Evolutionary conservation across 2,888 invertebrate genomes (phyloP).

Genomic region (Aphelenchoides bicaudatus): DNA sequence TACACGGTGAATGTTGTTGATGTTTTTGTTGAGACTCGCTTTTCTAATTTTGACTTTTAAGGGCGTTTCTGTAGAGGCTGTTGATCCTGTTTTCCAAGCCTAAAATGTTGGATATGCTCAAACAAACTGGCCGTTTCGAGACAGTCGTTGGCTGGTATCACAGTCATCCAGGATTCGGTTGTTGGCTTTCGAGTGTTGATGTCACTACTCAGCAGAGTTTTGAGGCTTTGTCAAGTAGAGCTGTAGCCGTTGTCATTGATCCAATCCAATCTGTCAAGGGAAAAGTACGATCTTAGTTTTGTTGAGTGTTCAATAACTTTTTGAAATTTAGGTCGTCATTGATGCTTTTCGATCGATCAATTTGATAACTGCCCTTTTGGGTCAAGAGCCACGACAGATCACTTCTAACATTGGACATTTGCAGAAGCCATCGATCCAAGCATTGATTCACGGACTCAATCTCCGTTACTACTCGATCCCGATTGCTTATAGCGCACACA

Average conservation of each 20-base stretch:
- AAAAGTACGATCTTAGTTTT: constrained; percentile 49
- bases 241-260: constrained; percentile 96
- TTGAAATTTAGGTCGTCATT: constrained; percentile 36
- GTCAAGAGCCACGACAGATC: constrained; percentile 42
- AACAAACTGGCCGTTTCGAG: constrained; percentile 93
- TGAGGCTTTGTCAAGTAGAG: constrained; percentile 76
- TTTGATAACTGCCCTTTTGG: constrained; percentile 36
- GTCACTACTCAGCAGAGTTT: constrained; percentile 45
- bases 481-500: constrained; percentile 38
- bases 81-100: constrained; percentile 98
- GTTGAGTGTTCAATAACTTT: neutral
- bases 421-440: constrained; percentile 33
- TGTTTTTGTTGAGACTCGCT: constrained; percentile 99
- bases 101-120: constrained; percentile 92
- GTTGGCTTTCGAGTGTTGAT: constrained; percentile 31
- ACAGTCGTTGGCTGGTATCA: constrained; percentile 76
- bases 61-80: constrained; percentile 96
- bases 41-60: too few relatives aligned
- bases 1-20: constrained; percentile 96
- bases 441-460: constrained; percentile 43
- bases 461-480: constrained; percentile 45
- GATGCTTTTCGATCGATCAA: constrained; percentile 49
- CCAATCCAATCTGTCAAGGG: constrained; percentile 98
- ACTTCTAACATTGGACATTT: constrained; percentile 38
- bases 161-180: constrained; percentile 32